These are phyloP conservation scores for Pedetes capensis DNA, from an alignment of 2,113 vertebrate species.

Conservation along the genomic window DNA sequence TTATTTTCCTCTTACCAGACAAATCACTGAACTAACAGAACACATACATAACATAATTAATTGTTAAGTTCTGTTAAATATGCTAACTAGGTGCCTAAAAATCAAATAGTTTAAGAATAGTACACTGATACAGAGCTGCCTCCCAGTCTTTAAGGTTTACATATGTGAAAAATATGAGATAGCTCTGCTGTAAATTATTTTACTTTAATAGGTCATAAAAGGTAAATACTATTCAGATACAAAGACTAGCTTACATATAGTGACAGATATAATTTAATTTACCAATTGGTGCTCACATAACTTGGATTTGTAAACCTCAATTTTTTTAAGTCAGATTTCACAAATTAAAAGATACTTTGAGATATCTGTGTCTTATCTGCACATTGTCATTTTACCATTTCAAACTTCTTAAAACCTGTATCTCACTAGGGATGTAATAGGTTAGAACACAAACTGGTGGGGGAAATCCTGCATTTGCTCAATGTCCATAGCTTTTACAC, in stretches of 20 bases:
- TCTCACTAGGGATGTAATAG: conserved; percentile 83
- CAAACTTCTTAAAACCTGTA: conserved; percentile 81
- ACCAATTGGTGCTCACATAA: conserved; percentile 22
- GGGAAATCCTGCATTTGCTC: conserved; percentile 88
- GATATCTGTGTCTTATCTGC: conserved; percentile 85
- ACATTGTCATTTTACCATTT: conserved; percentile 86
- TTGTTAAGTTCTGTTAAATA: conserved; percentile 31
- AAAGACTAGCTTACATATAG: not conserved
- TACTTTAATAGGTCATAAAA: conserved; percentile 27
- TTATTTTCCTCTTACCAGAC: not conserved
- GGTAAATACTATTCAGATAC: conserved; percentile 18
- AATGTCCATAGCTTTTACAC: conserved; percentile 85
- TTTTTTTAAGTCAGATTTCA: conserved; percentile 52
- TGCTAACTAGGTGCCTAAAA: conserved; percentile 6
- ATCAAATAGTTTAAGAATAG: conserved; percentile 31
- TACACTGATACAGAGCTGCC: not conserved
- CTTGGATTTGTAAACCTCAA: conserved; percentile 52
- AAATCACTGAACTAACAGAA: conserved; percentile 31
- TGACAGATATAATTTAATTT: conserved; percentile 25
- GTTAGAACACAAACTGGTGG: conserved; percentile 83
- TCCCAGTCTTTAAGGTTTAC: conserved; percentile 11
- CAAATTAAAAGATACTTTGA: conserved; percentile 74
- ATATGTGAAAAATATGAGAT: not conserved
- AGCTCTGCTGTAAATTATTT: not conserved
- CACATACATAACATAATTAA: not conserved